Percentiles rank a stretch among this genome's conserved stretches.
Evolutionary conservation across 2,113 vertebrate genomes (phyloP).

Genomic region (Aix galericulata): DNA sequence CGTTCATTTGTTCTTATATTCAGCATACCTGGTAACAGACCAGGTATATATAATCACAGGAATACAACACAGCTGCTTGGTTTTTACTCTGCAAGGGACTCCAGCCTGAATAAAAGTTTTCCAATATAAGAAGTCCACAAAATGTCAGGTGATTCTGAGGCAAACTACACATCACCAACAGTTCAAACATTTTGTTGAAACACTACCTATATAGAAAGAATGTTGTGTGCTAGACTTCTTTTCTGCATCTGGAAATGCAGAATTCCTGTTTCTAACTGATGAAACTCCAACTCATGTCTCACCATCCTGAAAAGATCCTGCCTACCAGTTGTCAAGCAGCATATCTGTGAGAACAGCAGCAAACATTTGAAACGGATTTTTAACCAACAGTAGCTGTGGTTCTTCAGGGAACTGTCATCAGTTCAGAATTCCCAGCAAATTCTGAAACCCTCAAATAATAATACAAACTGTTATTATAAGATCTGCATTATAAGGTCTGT

Average conservation of each 20-base stretch:
- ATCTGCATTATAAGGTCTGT: neutral
- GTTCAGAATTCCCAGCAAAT: neutral
- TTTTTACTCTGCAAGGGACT: neutral
- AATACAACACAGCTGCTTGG: neutral
- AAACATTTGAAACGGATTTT: neutral
- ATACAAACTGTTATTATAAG: neutral
- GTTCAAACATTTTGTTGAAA: neutral
- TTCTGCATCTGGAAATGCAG: neutral
- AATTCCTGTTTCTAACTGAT: neutral
- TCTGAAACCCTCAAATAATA: neutral
- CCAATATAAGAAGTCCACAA: neutral
- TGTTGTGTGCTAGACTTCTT: neutral
- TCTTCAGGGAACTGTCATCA: neutral
- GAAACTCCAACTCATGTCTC: neutral
- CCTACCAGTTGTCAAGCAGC: neutral
- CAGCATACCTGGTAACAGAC: neutral
- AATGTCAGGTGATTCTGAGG: neutral
- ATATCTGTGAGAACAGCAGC: neutral
- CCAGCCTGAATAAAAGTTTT: neutral
- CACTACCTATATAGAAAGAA: neutral
- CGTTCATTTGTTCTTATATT: neutral
- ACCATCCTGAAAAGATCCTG: neutral
- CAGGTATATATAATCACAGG: too few relatives aligned
- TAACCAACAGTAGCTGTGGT: neutral
- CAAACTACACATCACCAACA: neutral